phyloP scores from a whole-genome alignment of 2,113 vertebrate genomes.

The Tautogolabrus adspersus region DNA sequence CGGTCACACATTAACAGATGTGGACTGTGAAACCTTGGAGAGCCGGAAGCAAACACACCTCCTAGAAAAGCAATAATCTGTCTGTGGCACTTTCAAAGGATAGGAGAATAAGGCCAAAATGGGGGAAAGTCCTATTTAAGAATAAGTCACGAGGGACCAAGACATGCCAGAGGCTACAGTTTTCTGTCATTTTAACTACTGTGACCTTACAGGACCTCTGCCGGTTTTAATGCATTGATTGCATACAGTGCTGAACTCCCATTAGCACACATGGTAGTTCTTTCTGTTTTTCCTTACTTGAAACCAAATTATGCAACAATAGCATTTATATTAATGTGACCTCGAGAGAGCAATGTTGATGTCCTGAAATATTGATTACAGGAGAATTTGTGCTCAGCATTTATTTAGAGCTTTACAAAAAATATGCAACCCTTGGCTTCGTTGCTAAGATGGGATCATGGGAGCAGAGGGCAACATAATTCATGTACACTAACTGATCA shows the following conservation, averaged over 20 bases:
- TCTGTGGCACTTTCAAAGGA: constrained; percentile 9
- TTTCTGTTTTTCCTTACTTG: constrained; percentile 11
- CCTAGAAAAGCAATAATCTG: constrained; percentile 14
- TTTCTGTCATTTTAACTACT: constrained; percentile 18
- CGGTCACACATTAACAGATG: constrained; percentile 33
- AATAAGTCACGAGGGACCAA: background rate
- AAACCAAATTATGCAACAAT: constrained; percentile 37
- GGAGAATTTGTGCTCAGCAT: constrained; percentile 25
- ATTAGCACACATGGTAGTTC: background rate
- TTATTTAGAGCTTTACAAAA: constrained; percentile 32
- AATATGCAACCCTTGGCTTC: constrained; percentile 10
- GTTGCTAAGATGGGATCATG: background rate
- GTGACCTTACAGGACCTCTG: constrained; percentile 1
- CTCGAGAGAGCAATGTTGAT: constrained; percentile 22
- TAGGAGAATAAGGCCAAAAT: background rate
- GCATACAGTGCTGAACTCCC: background rate
- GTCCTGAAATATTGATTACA: constrained; percentile 53
- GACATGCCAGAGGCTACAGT: constrained; percentile 13
- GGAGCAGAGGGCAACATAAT: constrained; percentile 43
- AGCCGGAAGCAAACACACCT: constrained; percentile 17
- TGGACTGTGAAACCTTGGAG: constrained; percentile 28
- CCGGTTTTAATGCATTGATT: background rate
- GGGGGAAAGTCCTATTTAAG: background rate
- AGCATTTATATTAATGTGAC: constrained; percentile 46
- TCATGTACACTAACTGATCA: constrained; percentile 27